A percentile compares a stretch with the other conserved stretches of the same genome.
Conservation (phyloP, 2,113 vertebrate species). For the Dendropsophus ebraccatus region DNA sequence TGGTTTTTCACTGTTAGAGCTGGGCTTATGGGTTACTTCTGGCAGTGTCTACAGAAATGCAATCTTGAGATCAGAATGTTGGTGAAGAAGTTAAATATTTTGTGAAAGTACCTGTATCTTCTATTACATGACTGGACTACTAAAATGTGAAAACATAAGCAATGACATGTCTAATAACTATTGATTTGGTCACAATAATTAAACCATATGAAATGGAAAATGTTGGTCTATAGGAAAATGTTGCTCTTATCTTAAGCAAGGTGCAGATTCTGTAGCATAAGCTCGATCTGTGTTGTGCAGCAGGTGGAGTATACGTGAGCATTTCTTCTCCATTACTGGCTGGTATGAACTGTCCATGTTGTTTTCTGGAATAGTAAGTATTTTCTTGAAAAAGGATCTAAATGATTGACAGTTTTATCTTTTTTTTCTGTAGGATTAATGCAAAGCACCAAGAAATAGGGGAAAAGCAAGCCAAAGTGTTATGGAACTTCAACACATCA, state of each 20-base stretch:
- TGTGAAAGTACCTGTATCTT: background rate
- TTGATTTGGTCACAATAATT: background rate
- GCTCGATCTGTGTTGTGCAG: background rate
- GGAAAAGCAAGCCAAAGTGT: conserved; percentile 76
- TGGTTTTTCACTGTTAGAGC: background rate
- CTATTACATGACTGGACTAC: background rate
- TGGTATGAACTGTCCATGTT: background rate
- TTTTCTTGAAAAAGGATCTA: background rate
- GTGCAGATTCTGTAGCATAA: background rate
- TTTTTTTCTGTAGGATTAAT: conserved; percentile 79
- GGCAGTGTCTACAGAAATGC: background rate
- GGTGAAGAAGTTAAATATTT: background rate
- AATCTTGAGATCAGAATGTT: background rate
- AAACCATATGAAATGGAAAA: background rate
- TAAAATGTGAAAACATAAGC: background rate
- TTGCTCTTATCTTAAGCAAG: background rate
- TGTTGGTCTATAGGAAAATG: background rate
- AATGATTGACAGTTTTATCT: conserved; percentile 5
- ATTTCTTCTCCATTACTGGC: background rate
- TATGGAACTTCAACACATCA: conserved; percentile 67
- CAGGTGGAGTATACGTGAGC: background rate
- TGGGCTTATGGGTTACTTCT: background rate
- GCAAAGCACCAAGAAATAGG: conserved; percentile 87
- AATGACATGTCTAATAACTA: background rate
- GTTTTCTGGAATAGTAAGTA: background rate